These are phyloP conservation scores for Cyclura pinguis DNA, from an alignment of 2,797 vertebrate species.

Conservation along the genomic window DNA sequence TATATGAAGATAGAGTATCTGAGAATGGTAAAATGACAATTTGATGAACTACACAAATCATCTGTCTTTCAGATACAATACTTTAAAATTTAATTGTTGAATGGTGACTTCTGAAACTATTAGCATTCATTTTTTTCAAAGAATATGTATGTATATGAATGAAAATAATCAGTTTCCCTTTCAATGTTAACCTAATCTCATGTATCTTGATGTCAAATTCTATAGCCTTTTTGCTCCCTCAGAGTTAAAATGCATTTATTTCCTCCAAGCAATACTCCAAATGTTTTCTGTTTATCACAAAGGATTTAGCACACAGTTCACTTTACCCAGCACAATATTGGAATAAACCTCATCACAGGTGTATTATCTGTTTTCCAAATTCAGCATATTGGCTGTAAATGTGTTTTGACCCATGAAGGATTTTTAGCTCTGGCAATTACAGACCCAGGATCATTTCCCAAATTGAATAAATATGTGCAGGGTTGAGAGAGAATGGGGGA, in stretches of 20 bases:
- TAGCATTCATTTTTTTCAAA: not conserved
- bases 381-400: constrained; percentile 24
- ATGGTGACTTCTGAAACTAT: not conserved
- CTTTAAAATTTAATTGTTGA: constrained; percentile 17
- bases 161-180: constrained; percentile 1
- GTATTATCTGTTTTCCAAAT: constrained; percentile 45
- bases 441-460: constrained; percentile 40
- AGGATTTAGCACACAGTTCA: not conserved
- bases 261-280: not conserved
- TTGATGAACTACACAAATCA: not conserved
- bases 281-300: constrained; percentile 19
- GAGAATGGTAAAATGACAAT: not conserved
- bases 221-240: not conserved
- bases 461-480: constrained; percentile 39
- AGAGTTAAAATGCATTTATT: constrained; percentile 13
- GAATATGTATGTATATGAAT: not conserved
- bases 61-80: constrained; percentile 19
- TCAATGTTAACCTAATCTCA: not conserved
- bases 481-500: not conserved
- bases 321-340: constrained; percentile 26
- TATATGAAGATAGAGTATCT: not conserved
- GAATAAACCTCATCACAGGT: constrained; percentile 34
- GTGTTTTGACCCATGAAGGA: constrained; percentile 24
- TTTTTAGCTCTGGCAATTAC: constrained; percentile 48
- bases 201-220: constrained; percentile 26